These are phyloP conservation scores for Clitarchus hookeri DNA, from an alignment of 2,888 invertebrate genomes.

Conservation along the genomic window DNA sequence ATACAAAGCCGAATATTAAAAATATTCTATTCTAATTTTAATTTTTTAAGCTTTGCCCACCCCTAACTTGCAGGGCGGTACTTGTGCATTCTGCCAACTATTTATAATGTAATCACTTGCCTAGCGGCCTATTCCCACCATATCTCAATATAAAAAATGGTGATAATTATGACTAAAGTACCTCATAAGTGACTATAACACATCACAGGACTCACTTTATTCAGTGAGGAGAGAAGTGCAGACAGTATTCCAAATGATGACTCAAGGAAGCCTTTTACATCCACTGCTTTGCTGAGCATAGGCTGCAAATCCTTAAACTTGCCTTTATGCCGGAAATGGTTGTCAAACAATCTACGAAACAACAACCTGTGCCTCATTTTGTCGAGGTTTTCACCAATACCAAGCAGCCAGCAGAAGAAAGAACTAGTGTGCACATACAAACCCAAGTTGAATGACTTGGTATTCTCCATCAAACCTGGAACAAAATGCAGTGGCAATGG, in stretches of 20 bases:
- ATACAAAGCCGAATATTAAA: too few relatives aligned
- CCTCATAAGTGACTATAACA: too few relatives aligned
- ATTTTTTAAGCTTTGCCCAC: too few relatives aligned
- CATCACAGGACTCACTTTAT: neutral
- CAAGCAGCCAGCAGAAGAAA: neutral
- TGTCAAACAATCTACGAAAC: neutral
- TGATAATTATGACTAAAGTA: too few relatives aligned
- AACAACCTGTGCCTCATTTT: neutral
- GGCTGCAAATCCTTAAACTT: neutral
- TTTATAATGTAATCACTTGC: too few relatives aligned
- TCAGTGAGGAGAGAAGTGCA: neutral
- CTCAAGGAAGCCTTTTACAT: neutral
- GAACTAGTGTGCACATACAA: neutral
- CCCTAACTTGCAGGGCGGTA: too few relatives aligned
- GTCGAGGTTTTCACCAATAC: neutral
- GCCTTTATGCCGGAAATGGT: neutral
- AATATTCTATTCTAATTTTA: too few relatives aligned
- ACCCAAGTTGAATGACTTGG: neutral
- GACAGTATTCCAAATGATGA: neutral
- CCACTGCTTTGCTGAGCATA: neutral
- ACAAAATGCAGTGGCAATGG: neutral
- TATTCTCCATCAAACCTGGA: neutral
- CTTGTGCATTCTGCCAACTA: too few relatives aligned
- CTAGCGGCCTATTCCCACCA: too few relatives aligned
- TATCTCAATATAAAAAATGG: too few relatives aligned